These are phyloP conservation scores for Liopterus haemorrhoidalis DNA, from an alignment of 2,888 invertebrate species.

Conservation along the genomic window DNA sequence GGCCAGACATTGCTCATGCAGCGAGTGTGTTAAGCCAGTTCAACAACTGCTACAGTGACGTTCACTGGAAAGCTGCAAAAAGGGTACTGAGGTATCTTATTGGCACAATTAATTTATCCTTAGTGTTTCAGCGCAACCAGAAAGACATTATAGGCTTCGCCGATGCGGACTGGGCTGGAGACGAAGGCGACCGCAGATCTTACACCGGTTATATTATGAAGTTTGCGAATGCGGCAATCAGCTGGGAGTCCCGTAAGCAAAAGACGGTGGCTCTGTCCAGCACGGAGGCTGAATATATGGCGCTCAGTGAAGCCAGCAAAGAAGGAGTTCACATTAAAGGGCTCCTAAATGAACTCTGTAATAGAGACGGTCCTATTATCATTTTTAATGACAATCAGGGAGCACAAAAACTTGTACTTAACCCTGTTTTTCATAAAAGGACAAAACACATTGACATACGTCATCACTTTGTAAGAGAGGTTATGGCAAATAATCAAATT, in stretches of 20 bases:
- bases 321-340: background rate
- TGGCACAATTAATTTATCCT: background rate
- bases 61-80: background rate
- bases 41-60: background rate
- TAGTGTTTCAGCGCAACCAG: background rate
- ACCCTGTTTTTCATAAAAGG: background rate
- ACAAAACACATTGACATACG: constrained; percentile 1
- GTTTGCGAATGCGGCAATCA: background rate
- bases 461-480: too few species aligned
- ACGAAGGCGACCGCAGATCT: background rate
- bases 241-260: too few species aligned
- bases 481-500: too few species aligned
- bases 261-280: too few species aligned
- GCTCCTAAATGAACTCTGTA: too few species aligned
- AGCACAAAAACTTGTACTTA: background rate
- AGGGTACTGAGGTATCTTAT: too few species aligned
- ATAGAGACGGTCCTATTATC: too few species aligned
- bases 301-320: background rate
- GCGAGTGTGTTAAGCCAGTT: constrained; percentile 2
- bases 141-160: background rate
- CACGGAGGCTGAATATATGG: too few species aligned
- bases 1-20: background rate
- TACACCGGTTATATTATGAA: background rate
- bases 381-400: background rate
- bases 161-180: background rate